These are phyloP conservation scores for Smittia sp. DNA, from an alignment of 2,888 invertebrate species.

Conservation along the genomic window DNA sequence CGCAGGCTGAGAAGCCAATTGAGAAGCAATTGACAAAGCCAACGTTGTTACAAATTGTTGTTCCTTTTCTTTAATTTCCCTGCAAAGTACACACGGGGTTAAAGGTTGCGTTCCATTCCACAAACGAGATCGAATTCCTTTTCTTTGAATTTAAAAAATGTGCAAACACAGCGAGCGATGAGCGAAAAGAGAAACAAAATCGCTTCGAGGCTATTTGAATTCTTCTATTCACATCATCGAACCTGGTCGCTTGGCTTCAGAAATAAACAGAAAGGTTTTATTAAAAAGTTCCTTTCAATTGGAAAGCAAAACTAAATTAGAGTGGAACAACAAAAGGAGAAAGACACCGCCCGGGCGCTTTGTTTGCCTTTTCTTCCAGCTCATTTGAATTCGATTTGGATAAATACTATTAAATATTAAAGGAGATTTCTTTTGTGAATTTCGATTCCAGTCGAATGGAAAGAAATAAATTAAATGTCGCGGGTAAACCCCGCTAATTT, in stretches of 20 bases:
- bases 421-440: constrained; percentile 4
- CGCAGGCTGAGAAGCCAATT: background rate
- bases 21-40: constrained; percentile 6
- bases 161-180: background rate
- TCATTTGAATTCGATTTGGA: constrained; percentile 29
- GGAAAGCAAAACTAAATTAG: background rate
- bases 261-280: background rate
- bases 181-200: constrained; percentile 18
- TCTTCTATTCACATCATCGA: background rate
- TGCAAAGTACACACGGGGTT: constrained; percentile 8
- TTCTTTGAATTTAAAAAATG: background rate
- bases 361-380: constrained; percentile 35
- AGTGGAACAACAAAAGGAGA: constrained; percentile 8
- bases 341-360: background rate
- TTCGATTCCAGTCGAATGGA: background rate
- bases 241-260: background rate
- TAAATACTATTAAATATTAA: constrained; percentile 33
- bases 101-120: background rate
- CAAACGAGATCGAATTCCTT: constrained; percentile 9
- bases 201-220: constrained; percentile 38
- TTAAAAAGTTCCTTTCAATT: background rate
- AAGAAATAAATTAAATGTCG: constrained; percentile 14
- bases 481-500: background rate
- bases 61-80: background rate
- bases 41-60: background rate